Evolutionary conservation across 2,113 vertebrate genomes (phyloP).

Genomic region (Dryoscopus gambensis): DNA sequence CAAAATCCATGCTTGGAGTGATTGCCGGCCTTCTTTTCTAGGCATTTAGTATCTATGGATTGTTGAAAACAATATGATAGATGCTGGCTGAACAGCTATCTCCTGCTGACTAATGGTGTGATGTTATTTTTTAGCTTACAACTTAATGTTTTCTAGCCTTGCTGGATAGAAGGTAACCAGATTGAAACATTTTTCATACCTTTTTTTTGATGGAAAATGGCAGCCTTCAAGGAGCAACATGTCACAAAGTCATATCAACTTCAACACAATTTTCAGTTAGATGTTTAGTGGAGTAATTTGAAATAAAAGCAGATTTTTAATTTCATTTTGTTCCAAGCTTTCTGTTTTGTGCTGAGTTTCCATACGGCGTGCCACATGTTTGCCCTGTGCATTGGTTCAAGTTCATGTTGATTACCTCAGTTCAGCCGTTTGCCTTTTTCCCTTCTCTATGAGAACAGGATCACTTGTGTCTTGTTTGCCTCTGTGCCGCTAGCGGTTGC

Average conservation of each 20-base stretch:
- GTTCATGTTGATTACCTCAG: conserved; percentile 13
- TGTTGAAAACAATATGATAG: neutral
- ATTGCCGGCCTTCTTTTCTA: neutral
- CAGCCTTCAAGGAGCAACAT: conserved; percentile 36
- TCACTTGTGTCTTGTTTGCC: neutral
- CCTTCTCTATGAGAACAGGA: neutral
- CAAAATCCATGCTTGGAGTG: neutral
- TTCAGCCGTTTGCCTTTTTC: conserved; percentile 28
- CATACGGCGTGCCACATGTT: conserved; percentile 49
- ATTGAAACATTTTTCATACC: neutral
- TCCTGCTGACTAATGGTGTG: neutral
- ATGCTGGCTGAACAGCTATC: neutral
- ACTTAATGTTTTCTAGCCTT: neutral
- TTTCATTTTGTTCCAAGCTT: conserved; percentile 60
- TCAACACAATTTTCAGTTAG: conserved; percentile 24
- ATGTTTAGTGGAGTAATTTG: conserved; percentile 27
- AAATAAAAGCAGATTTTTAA: conserved; percentile 59
- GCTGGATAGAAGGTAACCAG: conserved; percentile 15
- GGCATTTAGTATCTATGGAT: neutral
- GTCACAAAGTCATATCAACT: conserved; percentile 39
- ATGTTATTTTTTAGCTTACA: neutral
- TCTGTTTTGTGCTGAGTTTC: conserved; percentile 50
- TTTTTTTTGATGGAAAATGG: conserved; percentile 26
- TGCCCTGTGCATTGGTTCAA: conserved; percentile 36
- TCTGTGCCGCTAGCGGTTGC: neutral